Evolutionary conservation across 2,888 invertebrate species (phyloP), one percentile per base, ranked within the genome.

Genomic region (Apamea anceps): DNA sequence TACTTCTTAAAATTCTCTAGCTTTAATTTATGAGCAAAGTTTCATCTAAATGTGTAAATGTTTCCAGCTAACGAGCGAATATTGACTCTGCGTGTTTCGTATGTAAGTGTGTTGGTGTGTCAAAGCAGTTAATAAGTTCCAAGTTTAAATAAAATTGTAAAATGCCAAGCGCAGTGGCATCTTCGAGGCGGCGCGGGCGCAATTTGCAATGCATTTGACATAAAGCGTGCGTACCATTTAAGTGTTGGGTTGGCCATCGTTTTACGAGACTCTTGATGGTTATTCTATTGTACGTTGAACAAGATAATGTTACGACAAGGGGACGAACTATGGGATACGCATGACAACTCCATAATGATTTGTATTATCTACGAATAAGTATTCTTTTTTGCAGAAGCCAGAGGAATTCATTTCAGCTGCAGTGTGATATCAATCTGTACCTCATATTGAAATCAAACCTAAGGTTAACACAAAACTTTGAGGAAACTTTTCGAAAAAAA

Each of bases 251-350:
- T 90, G 90, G 90, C 91, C 88, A 89, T 85, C 91, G 91, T 92
- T 95, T 94, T 94, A 95, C 93, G 93, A 95, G 93, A 90, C 88
- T 89, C 91, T 93, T 94, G 90, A 94, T 94, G 93, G 93, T 93
- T 94, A 93, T 93, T 94, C 93, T 91, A 95, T 95, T 95, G 94
- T 96, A 93, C 90, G 90, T 89, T 91, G 91, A 91, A 92, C 89
- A 87, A 93, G 91, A 94, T 95, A 92, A 93, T 91, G 92, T 93
- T 94, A 91, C 92, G 85, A 72, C 76, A 57, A 88, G 81, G 94
- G 92, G 89, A 86, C 91, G 95, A 81, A 94, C 88, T 92, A 70
- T 80, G 60, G 54, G 37, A 60, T 32, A 81, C 66, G 72, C 72
- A 75, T 74, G 77, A 78, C 42, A 37, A 65, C 51, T 63, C 77